phyloP scores from a whole-genome alignment of 1,140 invertebrate species.

The Drosophila funebris region DNA sequence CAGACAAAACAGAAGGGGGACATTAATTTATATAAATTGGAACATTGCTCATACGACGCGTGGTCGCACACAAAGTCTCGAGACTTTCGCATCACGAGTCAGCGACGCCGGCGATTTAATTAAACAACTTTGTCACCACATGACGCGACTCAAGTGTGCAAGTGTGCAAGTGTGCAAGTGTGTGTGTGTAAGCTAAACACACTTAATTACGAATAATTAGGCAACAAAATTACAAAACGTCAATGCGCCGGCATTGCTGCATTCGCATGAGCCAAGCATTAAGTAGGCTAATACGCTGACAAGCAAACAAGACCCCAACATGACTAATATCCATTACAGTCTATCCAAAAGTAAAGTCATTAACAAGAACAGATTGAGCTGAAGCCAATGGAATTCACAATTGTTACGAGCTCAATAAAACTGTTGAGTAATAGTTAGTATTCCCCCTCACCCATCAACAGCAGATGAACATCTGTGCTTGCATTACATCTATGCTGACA shows the following conservation, averaged over 20 bases:
- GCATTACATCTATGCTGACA: constrained; percentile 3
- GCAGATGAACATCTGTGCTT: neutral
- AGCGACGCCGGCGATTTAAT: constrained; percentile 8
- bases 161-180: neutral
- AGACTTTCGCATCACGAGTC: constrained; percentile 34
- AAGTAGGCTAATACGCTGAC: constrained; percentile 27
- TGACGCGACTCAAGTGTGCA: constrained; percentile 11
- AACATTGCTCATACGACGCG: constrained; percentile 27
- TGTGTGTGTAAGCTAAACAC: neutral
- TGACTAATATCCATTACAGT: constrained; percentile 28
- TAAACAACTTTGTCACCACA: constrained; percentile 18
- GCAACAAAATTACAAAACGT: constrained; percentile 25
- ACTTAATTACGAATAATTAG: constrained; percentile 48
- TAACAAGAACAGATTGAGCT: neutral
- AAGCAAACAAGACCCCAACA: neutral
- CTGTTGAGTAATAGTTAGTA: neutral
- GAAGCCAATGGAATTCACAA: neutral
- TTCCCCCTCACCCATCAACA: neutral
- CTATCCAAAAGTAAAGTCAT: neutral
- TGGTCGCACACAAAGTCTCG: constrained; percentile 18
- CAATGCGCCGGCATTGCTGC: constrained; percentile 16
- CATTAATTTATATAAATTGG: constrained; percentile 11
- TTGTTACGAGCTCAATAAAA: neutral
- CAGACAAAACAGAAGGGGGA: neutral
- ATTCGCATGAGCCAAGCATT: constrained; percentile 20